Conservation (phyloP, 2,113 vertebrate genomes). For the Melanerpes formicivorus region DNA sequence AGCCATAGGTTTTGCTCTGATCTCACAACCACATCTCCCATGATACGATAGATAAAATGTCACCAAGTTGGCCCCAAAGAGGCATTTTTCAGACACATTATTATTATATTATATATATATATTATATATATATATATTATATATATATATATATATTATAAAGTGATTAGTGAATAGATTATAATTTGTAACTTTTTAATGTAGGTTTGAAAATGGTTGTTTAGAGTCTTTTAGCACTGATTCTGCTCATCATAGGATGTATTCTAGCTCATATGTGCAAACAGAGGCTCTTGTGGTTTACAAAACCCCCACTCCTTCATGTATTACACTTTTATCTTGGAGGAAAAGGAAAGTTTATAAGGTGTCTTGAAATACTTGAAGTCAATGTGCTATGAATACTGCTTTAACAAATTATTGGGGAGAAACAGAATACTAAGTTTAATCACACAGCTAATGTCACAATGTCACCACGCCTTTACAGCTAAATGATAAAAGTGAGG, state of each 20-base stretch:
- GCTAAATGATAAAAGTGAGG: slow-evolving; percentile 65
- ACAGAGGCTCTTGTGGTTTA: background rate
- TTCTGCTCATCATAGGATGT: background rate
- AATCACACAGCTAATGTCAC: slow-evolving; percentile 30
- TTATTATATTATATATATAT: no score
- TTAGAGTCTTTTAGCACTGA: background rate
- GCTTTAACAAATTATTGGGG: slow-evolving; percentile 48
- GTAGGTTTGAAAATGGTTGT: background rate
- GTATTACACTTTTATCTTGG: background rate
- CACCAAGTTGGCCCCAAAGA: background rate
- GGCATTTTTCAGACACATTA: background rate
- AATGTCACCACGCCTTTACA: slow-evolving; percentile 35
- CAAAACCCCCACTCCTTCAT: background rate
- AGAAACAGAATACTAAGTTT: slow-evolving; percentile 40
- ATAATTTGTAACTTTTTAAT: background rate
- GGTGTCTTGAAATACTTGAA: background rate
- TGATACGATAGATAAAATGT: background rate
- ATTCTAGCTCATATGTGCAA: background rate
- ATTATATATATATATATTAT: no score
- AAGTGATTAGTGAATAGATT: background rate
- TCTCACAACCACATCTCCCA: background rate
- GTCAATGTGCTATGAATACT: slow-evolving; percentile 24
- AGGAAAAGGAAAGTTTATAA: background rate
- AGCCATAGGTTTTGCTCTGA: background rate
- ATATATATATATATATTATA: no score